A percentile compares a stretch with the other conserved stretches of the same genome.
These are phyloP conservation scores for Anguilla rostrata DNA, from an alignment of 2,113 vertebrate species.

Conservation along the genomic window DNA sequence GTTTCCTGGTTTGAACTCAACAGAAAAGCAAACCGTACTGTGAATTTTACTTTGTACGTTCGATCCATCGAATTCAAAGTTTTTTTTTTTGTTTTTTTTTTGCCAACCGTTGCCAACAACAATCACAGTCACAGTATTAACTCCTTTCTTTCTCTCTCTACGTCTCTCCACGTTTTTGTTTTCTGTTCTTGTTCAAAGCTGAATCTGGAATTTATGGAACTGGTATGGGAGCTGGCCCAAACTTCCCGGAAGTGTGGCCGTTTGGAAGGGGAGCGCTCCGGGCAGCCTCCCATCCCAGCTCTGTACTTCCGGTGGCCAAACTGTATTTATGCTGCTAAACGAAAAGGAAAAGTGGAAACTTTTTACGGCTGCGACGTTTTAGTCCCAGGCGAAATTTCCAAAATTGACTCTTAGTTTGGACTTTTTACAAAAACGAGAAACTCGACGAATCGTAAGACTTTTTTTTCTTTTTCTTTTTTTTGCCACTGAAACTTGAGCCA, in stretches of 20 bases:
- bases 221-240: background rate
- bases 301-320: slow-evolving; percentile 98
- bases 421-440: slow-evolving; percentile 37
- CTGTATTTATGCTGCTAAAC: slow-evolving; percentile 99
- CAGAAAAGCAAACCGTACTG: slow-evolving; percentile 3
- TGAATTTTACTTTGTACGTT: slow-evolving; percentile 21
- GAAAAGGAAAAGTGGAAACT: slow-evolving; percentile 68
- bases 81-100: slow-evolving; percentile 57
- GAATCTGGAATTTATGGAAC: background rate
- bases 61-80: background rate
- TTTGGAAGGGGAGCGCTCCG: background rate
- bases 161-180: slow-evolving; percentile 54
- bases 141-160: slow-evolving; percentile 61
- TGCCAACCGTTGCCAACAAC: slow-evolving; percentile 85
- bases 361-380: slow-evolving; percentile 98
- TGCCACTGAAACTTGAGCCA: slow-evolving; percentile 99
- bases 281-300: slow-evolving; percentile 78
- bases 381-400: slow-evolving; percentile 99
- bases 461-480: slow-evolving; percentile 66
- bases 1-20: slow-evolving; percentile 21
- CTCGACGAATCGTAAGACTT: slow-evolving; percentile 32
- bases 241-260: background rate
- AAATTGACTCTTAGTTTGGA: slow-evolving; percentile 88
- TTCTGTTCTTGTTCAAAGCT: slow-evolving; percentile 12
- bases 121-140: slow-evolving; percentile 96